Evolutionary conservation across 2,797 vertebrate genomes (phyloP).

Genomic region (Eutrigla gurnardus): DNA sequence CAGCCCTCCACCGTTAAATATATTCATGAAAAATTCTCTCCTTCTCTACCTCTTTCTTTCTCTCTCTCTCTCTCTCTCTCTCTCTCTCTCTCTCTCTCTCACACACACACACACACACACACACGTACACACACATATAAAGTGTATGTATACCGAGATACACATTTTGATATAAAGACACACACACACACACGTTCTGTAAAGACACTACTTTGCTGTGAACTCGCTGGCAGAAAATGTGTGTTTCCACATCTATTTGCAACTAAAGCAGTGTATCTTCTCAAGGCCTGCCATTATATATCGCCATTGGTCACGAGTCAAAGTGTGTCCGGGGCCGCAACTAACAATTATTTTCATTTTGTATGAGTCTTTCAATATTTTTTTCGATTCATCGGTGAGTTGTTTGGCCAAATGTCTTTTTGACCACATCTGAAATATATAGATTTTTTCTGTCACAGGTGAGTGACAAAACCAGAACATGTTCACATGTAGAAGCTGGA

Average conservation of each 20-base stretch:
- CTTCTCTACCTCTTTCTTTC: conserved; percentile 40
- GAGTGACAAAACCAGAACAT: neutral
- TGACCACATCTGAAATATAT: neutral
- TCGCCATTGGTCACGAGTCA: conserved; percentile 25
- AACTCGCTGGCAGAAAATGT: conserved; percentile 59
- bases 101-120: conserved; percentile 21
- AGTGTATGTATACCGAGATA: conserved; percentile 35
- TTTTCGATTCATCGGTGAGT: neutral
- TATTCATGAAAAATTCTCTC: conserved; percentile 80
- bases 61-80: conserved; percentile 29
- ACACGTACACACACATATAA: conserved; percentile 9
- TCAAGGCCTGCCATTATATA: conserved; percentile 27
- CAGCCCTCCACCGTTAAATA: conserved; percentile 74
- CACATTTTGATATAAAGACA: conserved; percentile 1
- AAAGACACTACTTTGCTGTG: conserved; percentile 33
- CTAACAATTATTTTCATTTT: neutral
- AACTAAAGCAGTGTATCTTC: conserved; percentile 40
- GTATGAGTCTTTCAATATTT: too few species aligned
- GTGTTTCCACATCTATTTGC: conserved; percentile 56
- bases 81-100: conserved; percentile 36
- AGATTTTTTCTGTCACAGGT: neutral
- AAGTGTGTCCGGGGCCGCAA: neutral
- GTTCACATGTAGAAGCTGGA: neutral
- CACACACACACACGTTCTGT: conserved; percentile 15
- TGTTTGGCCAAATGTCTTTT: neutral